Evolutionary conservation across 2,888 invertebrate species (phyloP).

Genomic region (Limnephilus rhombicus): DNA sequence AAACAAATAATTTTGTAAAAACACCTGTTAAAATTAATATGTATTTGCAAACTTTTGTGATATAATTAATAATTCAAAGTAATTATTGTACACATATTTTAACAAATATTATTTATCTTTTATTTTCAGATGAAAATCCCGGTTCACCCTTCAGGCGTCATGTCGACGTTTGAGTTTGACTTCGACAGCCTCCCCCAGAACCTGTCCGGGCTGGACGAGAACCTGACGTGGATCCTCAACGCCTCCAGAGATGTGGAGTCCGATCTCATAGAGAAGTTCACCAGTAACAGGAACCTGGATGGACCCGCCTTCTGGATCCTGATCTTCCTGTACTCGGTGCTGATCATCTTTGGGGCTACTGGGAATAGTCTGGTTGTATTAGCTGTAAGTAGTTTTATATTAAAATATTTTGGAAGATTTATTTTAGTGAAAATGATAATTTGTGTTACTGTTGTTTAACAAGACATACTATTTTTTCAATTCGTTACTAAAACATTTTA

Average conservation of each 20-base stretch:
- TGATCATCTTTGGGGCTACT: conserved; percentile 89
- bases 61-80: too few relatives aligned
- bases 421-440: conserved; percentile 66
- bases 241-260: conserved; percentile 52
- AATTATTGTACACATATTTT: too few relatives aligned
- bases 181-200: conserved; percentile 50
- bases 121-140: conserved; percentile 62
- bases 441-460: too few relatives aligned
- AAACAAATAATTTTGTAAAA: too few relatives aligned
- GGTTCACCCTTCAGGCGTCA: conserved; percentile 42
- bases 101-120: neutral
- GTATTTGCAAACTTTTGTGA: too few relatives aligned
- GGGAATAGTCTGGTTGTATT: conserved; percentile 93
- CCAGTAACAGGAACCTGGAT: conserved; percentile 82
- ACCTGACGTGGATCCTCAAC: conserved; percentile 56
- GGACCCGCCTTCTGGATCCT: conserved; percentile 83
- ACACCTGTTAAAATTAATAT: too few relatives aligned
- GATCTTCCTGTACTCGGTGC: conserved; percentile 83
- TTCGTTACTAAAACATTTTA: neutral
- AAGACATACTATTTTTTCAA: neutral
- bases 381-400: conserved; percentile 73
- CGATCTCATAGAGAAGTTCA: conserved; percentile 56
- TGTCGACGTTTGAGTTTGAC: conserved; percentile 56
- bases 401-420: conserved; percentile 67
- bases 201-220: conserved; percentile 42